Evolutionary conservation across 2,888 invertebrate species (phyloP), one percentile per base, ranked within the genome.

Genomic region (Eudasyphora cyanicolor): DNA sequence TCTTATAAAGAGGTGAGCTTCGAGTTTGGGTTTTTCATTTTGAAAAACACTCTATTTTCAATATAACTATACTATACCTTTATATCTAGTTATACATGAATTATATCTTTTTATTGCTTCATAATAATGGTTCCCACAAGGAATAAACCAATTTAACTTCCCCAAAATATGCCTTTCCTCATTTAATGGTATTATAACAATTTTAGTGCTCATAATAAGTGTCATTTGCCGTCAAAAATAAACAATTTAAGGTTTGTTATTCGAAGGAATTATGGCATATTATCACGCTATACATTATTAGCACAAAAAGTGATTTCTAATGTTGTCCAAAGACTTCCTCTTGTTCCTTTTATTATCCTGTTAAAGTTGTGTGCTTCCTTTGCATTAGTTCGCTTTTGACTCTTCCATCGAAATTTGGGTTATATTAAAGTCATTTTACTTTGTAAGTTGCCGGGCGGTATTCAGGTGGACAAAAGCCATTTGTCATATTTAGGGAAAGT

Each of bases 401-500:
- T 45, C 19, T 38, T 45, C 17, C 6, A 35, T 75, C 21, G 14
- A 64, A 81, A 81, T 77, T 74, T 64, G 57, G 54, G 64, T 78
- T 81, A 76, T 69, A 74, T 79, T 57, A 57, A 57, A 57, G 24
- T 57, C 27, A 27, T 57, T n/a, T n/a, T n/a, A n/a, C n/a, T n/a
- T n/a, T 14, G 67, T n/a, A 67, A 71, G 21, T 60, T 73, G 42
- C 27, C 69, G 60, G 57, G 64, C 69, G 42, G 76, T n/a, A 45
- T 38, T 38, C 80, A 73, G 75, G 42, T 42, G 54, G 35, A 2
- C 32, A 54, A 21, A 32, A 19, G 32, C 60, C 45, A 84, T 84
- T 78, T 81, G 78, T 84, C 78, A 79, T 81, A 62, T 81, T 76
- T 54, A 79, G 76, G 67, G 64, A 81, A 76, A 81, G 71, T 73